Base-by-base conservation (phyloP, 2,888 invertebrate genomes). In the Acrobasis consociella region DNA sequence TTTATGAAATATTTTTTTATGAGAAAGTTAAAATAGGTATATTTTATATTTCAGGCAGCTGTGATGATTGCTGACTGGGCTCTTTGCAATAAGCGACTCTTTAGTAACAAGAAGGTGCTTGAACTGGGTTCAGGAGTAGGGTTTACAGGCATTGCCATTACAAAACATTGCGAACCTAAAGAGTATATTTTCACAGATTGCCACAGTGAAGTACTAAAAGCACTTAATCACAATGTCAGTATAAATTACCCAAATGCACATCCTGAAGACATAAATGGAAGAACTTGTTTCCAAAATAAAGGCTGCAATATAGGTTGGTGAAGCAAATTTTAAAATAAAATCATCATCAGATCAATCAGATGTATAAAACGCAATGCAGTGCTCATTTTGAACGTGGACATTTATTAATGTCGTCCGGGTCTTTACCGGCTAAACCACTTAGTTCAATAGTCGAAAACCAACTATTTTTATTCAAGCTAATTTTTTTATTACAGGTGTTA, bases 61-160 rank as follows among this genome's bases (percentile, higher is more conserved):
- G 74, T 95, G 61, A 94, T 94, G 61, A 82, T 97, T 60, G 93
- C 95, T 42, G 95, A 97, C 79, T 97, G 96, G 95, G 93, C 94
- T 50, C 69, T 95, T 10, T 79, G 86, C 62, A 94, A 96, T 75
- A 82, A 84, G 72, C 70, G 88, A 9, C 55, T 85, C 31, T 89
- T 96, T 52, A 61, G 73, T 8, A 81, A 87, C 10, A 96, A 95
- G 83, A 87, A 81, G 53, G 76, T 97, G 5, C 73, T 97, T 7
- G 97, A 97, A 87, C 86, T 97, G 5, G 97, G 97, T 11, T 95
- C 96, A 11, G 97, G 97, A 37, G 93, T 95, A 16, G 97, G 97
- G 0, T 91, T 97, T 61, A 93, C 95, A 49, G 96, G 97, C 16
- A 89, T 97, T 49, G 87, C 94, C 5, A 82, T 95, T 49, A 87